Base-by-base conservation (phyloP, 2,888 invertebrate species). In the Drosophila cognata region DNA sequence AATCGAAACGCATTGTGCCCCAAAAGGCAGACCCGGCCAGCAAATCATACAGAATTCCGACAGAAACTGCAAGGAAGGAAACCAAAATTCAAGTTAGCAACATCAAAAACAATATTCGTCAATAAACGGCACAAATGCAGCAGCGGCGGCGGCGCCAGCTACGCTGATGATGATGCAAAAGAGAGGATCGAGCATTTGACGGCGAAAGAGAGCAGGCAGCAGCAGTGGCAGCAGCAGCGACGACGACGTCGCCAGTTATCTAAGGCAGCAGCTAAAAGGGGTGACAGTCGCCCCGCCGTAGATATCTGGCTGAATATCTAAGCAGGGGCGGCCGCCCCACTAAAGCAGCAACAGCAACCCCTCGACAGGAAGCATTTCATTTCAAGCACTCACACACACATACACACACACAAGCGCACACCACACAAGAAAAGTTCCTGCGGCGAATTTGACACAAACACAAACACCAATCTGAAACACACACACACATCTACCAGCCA, bases 31-130 rank as follows among this genome's bases (percentile, higher is more conserved):
- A 81, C 68, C 67, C 73, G 89, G 71, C 82, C 82, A 66, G 41
- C 68, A 88, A 89, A 90, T 72, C 79, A 69, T 33, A 71, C 81
- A 52, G 84, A 84, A 77, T 59, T 59, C 71, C 68, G 79, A 70
- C 85, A 82, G 62, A 89, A 89, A 82, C 63, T 82, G 57, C 84
- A 84, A 84, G 89, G 86, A 88, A 82, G 82, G 87, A 91, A 90
- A 80, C 88, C 84, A 48, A 89, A 86, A 84, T 90, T 81, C 77
- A 89, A 90, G 73, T 71, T 68, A 31, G 50, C 35, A 60, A 58
- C 53, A 69, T 55, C 50, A 71, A 73, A 74, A 61, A 31, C 50
- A 36, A 74, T 58, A 71, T 64, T 48, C 77, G 62, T 71, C 64
- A 70, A 66, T 70, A 60, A 51, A 25, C 35, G 62, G 71, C 65